Evolutionary conservation across 1,140 invertebrate genomes (phyloP).

Genomic region (Pectinophora gossypiella): DNA sequence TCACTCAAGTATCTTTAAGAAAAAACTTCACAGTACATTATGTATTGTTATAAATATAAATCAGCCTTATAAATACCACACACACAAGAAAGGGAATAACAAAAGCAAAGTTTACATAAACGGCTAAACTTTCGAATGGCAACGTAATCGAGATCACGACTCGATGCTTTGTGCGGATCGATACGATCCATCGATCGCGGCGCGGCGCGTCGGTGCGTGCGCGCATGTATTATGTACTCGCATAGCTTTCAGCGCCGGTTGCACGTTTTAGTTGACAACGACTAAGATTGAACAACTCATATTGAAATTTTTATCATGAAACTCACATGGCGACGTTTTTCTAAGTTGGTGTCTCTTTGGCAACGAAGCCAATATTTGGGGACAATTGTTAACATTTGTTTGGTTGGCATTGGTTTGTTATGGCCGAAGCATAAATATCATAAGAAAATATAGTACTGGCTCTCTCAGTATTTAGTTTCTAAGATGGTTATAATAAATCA

Average conservation of each 20-base stretch:
- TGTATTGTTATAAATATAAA: no score
- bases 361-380: neutral
- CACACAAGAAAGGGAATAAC: constrained; percentile 8
- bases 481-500: no score
- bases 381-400: neutral
- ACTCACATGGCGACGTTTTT: neutral
- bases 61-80: no score
- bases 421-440: neutral
- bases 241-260: constrained; percentile 38
- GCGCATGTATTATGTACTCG: constrained; percentile 62
- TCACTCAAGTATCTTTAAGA: no score
- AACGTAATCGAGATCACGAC: constrained; percentile 69
- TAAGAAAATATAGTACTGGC: no score
- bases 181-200: constrained; percentile 65
- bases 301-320: neutral
- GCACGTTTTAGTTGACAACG: no score
- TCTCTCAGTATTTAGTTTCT: no score
- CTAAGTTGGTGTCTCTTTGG: neutral
- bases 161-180: constrained; percentile 60
- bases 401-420: neutral
- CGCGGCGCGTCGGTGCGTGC: constrained; percentile 52
- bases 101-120: constrained; percentile 56
- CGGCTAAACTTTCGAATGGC: constrained; percentile 54
- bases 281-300: no score
- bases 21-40: no score